Percentiles rank a stretch among this genome's conserved stretches.
These are phyloP conservation scores for Calephelis perditalis DNA, from an alignment of 2,888 invertebrate genomes.

Conservation along the genomic window DNA sequence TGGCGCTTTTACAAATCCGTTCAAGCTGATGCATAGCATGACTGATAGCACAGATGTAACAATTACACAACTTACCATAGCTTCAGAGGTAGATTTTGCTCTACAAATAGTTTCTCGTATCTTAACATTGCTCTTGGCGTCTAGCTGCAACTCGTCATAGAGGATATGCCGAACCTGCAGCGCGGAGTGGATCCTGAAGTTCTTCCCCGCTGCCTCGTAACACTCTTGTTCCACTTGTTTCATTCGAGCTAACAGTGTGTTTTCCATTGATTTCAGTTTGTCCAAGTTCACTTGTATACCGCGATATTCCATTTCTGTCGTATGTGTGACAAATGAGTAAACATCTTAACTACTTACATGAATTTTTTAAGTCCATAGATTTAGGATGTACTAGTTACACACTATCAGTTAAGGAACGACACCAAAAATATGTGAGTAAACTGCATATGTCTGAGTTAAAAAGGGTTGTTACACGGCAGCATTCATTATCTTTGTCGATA, in stretches of 20 bases:
- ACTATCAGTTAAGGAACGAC: too few relatives aligned
- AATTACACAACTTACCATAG: conserved; percentile 43
- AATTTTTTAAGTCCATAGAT: too few relatives aligned
- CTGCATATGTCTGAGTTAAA: too few relatives aligned
- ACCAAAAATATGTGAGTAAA: too few relatives aligned
- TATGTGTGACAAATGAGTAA: background rate
- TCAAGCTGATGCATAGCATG: too few relatives aligned
- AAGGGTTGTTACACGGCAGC: too few relatives aligned
- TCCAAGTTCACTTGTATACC: conserved; percentile 53
- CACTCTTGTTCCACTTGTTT: conserved; percentile 51
- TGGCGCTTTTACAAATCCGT: too few relatives aligned
- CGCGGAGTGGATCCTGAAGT: conserved; percentile 60
- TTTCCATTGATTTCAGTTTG: conserved; percentile 53
- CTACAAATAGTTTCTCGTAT: conserved; percentile 51
- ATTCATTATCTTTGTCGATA: too few relatives aligned
- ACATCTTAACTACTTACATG: too few relatives aligned
- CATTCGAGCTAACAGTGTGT: conserved; percentile 43
- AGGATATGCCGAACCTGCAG: conserved; percentile 59
- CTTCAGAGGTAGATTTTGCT: conserved; percentile 66
- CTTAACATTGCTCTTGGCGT: conserved; percentile 49
- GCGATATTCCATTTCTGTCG: conserved; percentile 57
- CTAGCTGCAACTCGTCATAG: conserved; percentile 65
- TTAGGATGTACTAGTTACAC: too few relatives aligned
- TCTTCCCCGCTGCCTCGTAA: conserved; percentile 52
- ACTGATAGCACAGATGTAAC: too few relatives aligned